These are phyloP conservation scores for Gisinianus flammeolus DNA, from an alignment of 2,888 invertebrate species.

Conservation along the genomic window DNA sequence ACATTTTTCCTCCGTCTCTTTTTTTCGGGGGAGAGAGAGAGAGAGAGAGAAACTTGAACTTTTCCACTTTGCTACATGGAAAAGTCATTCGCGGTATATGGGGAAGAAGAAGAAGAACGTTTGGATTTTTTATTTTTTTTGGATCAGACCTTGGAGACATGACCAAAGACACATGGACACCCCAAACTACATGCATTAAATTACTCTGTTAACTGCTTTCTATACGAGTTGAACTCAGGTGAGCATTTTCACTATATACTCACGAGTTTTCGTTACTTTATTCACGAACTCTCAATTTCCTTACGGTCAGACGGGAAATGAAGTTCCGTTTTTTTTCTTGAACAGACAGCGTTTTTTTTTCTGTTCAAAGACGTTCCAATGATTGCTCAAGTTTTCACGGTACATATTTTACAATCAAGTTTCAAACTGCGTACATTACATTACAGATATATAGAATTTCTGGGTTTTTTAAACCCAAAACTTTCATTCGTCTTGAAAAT, in stretches of 20 bases:
- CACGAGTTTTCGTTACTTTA: neutral
- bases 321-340: too few relatives aligned
- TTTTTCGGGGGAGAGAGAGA: neutral
- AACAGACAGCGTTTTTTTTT: too few relatives aligned
- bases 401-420: too few relatives aligned
- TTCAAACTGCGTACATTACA: too few relatives aligned
- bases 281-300: neutral
- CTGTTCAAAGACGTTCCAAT: too few relatives aligned
- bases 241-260: slow-evolving; percentile 15
- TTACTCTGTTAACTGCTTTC: slow-evolving; percentile 5
- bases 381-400: too few relatives aligned
- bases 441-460: too few relatives aligned
- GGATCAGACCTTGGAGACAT: slow-evolving; percentile 14
- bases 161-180: too few relatives aligned
- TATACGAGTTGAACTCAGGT: slow-evolving; percentile 16
- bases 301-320: too few relatives aligned
- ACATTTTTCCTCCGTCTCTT: neutral
- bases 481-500: too few relatives aligned
- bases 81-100: neutral
- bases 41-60: slow-evolving; percentile 7
- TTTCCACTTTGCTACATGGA: slow-evolving; percentile 25
- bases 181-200: neutral
- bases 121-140: neutral
- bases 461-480: too few relatives aligned
- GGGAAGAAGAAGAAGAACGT: too few relatives aligned